Evolutionary conservation across 1,140 invertebrate species (phyloP).

Genomic region (Nylanderia fulva): DNA sequence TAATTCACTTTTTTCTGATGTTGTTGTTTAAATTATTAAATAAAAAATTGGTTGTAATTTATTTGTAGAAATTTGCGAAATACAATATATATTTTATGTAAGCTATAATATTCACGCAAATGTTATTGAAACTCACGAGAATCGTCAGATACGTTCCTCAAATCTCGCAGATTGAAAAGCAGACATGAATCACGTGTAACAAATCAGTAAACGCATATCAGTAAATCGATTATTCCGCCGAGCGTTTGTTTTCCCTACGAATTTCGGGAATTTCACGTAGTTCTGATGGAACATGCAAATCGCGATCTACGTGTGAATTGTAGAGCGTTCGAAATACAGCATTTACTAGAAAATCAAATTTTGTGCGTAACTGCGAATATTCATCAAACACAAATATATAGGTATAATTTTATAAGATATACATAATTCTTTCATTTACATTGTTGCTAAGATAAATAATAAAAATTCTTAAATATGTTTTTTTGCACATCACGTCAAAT

Average conservation of each 20-base stretch:
- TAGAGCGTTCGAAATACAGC: background rate
- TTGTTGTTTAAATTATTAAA: background rate
- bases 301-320: background rate
- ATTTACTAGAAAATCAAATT: conserved; percentile 4
- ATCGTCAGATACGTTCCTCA: background rate
- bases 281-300: conserved; percentile 40
- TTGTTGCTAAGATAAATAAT: background rate
- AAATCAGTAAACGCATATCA: conserved; percentile 26
- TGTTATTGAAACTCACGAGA: background rate
- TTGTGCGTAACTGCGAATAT: background rate
- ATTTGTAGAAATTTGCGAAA: background rate
- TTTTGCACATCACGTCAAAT: background rate
- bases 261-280: conserved; percentile 32
- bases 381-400: background rate
- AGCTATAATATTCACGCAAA: background rate
- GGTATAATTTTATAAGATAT: background rate
- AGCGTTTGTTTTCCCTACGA: background rate
- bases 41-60: background rate
- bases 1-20: background rate
- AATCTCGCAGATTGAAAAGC: conserved; percentile 12
- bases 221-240: conserved; percentile 32
- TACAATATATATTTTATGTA: background rate
- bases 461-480: background rate
- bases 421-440: background rate
- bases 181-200: background rate